Base-by-base conservation (phyloP, 2,888 invertebrate genomes). In the Plebejus anna region DNA sequence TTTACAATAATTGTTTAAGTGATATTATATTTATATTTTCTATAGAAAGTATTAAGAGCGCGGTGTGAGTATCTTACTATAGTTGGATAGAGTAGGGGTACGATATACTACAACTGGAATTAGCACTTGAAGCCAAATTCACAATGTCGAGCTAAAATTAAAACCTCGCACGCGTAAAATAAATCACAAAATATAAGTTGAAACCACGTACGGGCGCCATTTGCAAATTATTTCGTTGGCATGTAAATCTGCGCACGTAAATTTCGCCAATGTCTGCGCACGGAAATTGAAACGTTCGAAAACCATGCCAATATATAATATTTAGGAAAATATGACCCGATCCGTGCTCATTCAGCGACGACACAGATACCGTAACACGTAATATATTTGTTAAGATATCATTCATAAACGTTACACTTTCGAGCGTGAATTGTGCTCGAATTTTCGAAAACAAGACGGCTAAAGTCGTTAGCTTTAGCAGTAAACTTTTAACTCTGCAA, bases 171-270 rank as follows among this genome's bases (percentile, higher is more conserved):
- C 42, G 38, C 71, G 42, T 71, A 78, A 79, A 80, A 81, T 79
- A 85, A 85, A 86, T 88, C 86, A 88, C 87, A 88, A 89, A 90
- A 89, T 89, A 90, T 87, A 88, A 86, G 89, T 86, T 85, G 87
- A 88, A 87, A 84, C 86, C 85, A 84, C 84, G 86, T 81, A 81
- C 81, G 87, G 87, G 87, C 88, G 86, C 87, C 88, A 88, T 91
- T 91, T 91, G 88, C 87, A 89, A 92, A 91, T 91, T 91, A 91
- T 92, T 91, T 89, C 89, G 88, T 87, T 87, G 89, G 88, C 88
- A 90, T 91, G 90, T 91, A 92, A 91, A 93, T 92, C 90, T 89
- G 90, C 86, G 89, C 91, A 89, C 92, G 92, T 93, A 93, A 92
- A 93, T 93, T 90, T 87, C 85, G 84, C 83, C 86, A 87, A 91